Evolutionary conservation across 2,113 vertebrate genomes (phyloP), one percentile per base, ranked within the genome.

Genomic region (Cricetomys ansorgei): DNA sequence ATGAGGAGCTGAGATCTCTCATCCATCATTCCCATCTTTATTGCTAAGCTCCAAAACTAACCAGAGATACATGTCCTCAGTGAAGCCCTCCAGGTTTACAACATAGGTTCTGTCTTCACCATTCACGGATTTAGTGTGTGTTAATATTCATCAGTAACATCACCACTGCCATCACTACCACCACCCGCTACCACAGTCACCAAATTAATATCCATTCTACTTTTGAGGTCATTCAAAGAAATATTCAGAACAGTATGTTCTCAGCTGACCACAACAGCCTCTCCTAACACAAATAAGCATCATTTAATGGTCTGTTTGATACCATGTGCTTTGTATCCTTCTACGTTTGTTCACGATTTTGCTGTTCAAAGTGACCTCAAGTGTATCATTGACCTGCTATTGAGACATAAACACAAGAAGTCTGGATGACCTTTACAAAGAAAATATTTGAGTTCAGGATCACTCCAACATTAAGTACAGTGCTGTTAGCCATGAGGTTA

Each of bases 61-160:
- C 23, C 12, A 55, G 53, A 79, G 90, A 94, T 2, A 83, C 11
- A 15, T 11, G 34, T 93, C 17, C 57, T 88, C 53, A 75, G 29
- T 34, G 76, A 95, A 94, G 57, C 6, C 31, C n/a, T 91, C 89
- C 19, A 43, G 40, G 21, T 73, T 94, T 79, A 67, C 53, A 94
- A 7, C 13, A 73, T 29, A n/a, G 0, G 73, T 7, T 45, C 50
- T 55, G 2, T 90, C 31, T 27, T 87, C n/a, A 37, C 85, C 77
- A 89, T 8, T 48, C 70, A 79, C 48, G 70, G 31, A 76, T 62
- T 67, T 27, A 0, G 43, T 5, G 50, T 57, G n/a, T 76, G 50
- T 84, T 62, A 86, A 81, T 55, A 81, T 62, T 11, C 48, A 48
- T 77, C 57, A 87, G 40, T 31, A 88, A 37, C 83, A 48, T 43